A percentile compares a stretch with the other conserved stretches of the same genome.
Evolutionary conservation across 1,140 invertebrate genomes (phyloP).

Genomic region (Antheraea pernyi): DNA sequence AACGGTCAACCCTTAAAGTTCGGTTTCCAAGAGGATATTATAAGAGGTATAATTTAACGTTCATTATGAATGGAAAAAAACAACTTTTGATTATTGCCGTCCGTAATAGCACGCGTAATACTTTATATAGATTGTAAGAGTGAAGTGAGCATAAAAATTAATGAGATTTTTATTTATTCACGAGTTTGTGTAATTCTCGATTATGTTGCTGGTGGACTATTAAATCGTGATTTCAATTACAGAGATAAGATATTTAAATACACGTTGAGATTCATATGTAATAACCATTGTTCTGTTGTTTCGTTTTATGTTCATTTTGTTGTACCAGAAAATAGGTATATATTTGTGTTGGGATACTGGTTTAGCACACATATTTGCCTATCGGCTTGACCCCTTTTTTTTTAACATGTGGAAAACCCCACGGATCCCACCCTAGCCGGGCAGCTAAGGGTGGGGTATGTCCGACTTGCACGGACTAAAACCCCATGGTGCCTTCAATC

Average conservation of each 20-base stretch:
- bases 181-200: conserved; percentile 38
- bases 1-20: conserved; percentile 20
- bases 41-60: conserved; percentile 24
- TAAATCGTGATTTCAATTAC: conserved; percentile 65
- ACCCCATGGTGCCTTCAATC: too few relatives aligned
- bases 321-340: not conserved
- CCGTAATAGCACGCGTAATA: conserved; percentile 18
- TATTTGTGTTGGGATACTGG: too few relatives aligned
- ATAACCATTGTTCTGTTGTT: conserved; percentile 41
- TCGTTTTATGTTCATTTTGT: conserved; percentile 31
- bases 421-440: too few relatives aligned
- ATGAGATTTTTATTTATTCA: conserved; percentile 66
- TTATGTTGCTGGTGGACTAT: conserved; percentile 27
- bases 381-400: too few relatives aligned
- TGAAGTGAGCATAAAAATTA: conserved; percentile 30
- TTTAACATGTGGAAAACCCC: too few relatives aligned
- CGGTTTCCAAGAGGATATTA: conserved; percentile 13
- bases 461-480: too few relatives aligned
- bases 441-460: too few relatives aligned
- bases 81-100: conserved; percentile 21
- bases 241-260: conserved; percentile 51
- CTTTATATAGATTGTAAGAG: conserved; percentile 13
- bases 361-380: too few relatives aligned
- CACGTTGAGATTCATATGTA: conserved; percentile 29
- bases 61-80: conserved; percentile 13